Percentiles rank a stretch among this genome's conserved stretches.
These are phyloP conservation scores for Schizopygopsis malacanthus DNA, from an alignment of 2,797 vertebrate genomes.

Conservation along the genomic window DNA sequence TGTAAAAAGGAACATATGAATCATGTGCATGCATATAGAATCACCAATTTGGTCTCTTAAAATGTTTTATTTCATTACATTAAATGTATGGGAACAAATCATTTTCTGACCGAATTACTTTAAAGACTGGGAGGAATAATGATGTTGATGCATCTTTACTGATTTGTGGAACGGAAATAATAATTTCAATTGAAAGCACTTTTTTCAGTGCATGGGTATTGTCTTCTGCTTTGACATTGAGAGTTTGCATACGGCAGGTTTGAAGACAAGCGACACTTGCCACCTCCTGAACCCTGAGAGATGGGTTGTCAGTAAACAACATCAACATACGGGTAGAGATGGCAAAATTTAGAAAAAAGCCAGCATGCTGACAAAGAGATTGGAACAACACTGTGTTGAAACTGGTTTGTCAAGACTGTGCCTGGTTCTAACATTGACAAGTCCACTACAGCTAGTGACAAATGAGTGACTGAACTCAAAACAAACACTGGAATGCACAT, in stretches of 20 bases:
- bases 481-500: constrained; percentile 5
- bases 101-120: neutral
- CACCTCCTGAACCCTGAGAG: neutral
- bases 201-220: neutral
- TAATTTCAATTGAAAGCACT: neutral
- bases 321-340: constrained; percentile 7
- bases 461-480: constrained; percentile 16
- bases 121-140: neutral
- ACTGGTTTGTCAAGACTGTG: constrained; percentile 26
- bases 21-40: too few relatives aligned
- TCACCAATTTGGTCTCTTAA: neutral
- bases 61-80: neutral
- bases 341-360: neutral
- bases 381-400: neutral
- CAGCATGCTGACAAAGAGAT: neutral
- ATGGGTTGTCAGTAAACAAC: constrained; percentile 49
- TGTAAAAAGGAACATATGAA: neutral
- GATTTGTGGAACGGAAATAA: neutral
- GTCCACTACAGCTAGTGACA: neutral
- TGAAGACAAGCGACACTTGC: neutral
- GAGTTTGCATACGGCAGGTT: neutral
- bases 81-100: neutral
- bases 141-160: neutral
- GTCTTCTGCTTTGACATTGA: constrained; percentile 44
- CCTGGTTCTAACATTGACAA: constrained; percentile 19